Percentiles rank a stretch among this genome's conserved stretches.
Evolutionary conservation across 2,797 vertebrate species (phyloP).

Genomic region (Hyperoplus lanceolatus): DNA sequence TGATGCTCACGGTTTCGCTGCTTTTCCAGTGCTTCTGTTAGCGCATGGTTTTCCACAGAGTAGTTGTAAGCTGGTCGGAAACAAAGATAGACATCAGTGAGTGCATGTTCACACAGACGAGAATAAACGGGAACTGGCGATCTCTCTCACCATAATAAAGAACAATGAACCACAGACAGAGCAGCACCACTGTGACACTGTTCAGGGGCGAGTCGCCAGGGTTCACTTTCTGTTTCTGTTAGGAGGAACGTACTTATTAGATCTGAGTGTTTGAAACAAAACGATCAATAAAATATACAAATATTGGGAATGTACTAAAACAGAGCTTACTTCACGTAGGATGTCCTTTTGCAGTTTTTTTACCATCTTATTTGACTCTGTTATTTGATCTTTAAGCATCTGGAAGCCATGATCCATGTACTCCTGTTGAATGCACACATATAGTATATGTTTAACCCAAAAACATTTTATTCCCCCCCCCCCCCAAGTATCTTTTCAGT

Average conservation of each 20-base stretch:
- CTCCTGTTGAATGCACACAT: conserved; percentile 57
- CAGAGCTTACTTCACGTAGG: conserved; percentile 38
- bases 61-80: conserved; percentile 66
- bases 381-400: conserved; percentile 47
- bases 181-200: conserved; percentile 67
- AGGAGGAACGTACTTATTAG: conserved; percentile 11
- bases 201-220: conserved; percentile 40
- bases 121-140: accelerated
- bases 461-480: not conserved
- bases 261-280: not conserved
- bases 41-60: conserved; percentile 68
- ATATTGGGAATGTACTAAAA: not conserved
- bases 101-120: not conserved
- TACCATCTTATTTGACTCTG: conserved; percentile 35
- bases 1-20: conserved; percentile 53
- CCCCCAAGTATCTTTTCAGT: not conserved
- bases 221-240: conserved; percentile 49
- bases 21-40: conserved; percentile 46
- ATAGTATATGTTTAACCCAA: not conserved
- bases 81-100: not conserved
- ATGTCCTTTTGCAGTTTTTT: conserved; percentile 47
- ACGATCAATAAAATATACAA: not conserved
- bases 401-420: conserved; percentile 66
- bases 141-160: conserved; percentile 74
- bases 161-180: conserved; percentile 76